Conservation (phyloP, 2,888 invertebrate species). For the Aproaerema taeniolella region DNA sequence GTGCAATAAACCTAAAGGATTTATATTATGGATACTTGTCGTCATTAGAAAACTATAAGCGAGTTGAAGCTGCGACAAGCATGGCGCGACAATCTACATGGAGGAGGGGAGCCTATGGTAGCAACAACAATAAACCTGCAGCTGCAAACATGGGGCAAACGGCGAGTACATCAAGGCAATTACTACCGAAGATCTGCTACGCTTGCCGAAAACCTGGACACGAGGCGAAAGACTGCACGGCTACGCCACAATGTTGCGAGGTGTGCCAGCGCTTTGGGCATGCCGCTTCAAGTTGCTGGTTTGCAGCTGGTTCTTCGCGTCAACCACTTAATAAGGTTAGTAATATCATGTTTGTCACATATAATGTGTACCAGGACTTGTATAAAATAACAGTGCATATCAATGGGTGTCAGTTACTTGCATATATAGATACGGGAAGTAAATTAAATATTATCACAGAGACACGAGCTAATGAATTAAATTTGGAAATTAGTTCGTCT, state of each 20-base stretch:
- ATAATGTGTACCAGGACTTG: constrained; percentile 4
- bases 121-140: neutral
- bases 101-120: constrained; percentile 11
- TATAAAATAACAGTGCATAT: constrained; percentile 12
- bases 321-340: constrained; percentile 12
- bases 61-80: constrained; percentile 9
- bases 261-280: constrained; percentile 18
- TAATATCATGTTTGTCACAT: constrained; percentile 3
- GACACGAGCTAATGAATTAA: constrained; percentile 2
- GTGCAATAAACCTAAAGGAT: constrained; percentile 21
- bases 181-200: constrained; percentile 18
- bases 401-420: constrained; percentile 7
- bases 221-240: constrained; percentile 14
- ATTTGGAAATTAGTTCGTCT: constrained; percentile 8
- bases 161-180: neutral
- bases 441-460: constrained; percentile 13
- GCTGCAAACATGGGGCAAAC: neutral
- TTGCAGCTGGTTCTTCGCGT: constrained; percentile 3
- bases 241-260: constrained; percentile 18
- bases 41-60: constrained; percentile 22
- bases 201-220: too few relatives aligned
- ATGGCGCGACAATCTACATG: constrained; percentile 10
- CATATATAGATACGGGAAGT: constrained; percentile 18
- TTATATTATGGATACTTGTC: constrained; percentile 23
- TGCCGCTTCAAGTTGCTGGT: constrained; percentile 18